Evolutionary conservation across 1,140 invertebrate genomes (phyloP).

Genomic region (Philotrypesis tridentata): DNA sequence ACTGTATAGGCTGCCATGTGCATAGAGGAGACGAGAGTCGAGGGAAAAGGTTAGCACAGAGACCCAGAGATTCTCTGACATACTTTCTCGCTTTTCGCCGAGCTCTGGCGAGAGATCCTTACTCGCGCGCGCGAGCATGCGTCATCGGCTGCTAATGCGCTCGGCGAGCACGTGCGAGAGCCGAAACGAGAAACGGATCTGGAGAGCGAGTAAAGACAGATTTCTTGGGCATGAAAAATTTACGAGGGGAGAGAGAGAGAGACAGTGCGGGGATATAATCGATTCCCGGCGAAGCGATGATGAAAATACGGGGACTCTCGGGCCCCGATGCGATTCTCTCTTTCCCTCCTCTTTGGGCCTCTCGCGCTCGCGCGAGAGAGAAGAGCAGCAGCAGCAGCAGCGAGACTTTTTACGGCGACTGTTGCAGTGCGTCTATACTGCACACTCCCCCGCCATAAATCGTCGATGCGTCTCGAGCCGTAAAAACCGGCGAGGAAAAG

Average conservation of each 20-base stretch:
- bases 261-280: too few relatives aligned
- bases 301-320: too few relatives aligned
- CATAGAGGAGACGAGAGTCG: not conserved
- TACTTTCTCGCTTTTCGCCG: not conserved
- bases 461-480: conserved; percentile 40
- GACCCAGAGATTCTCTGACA: conserved; percentile 4
- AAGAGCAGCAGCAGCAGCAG: too few relatives aligned
- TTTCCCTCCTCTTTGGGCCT: too few relatives aligned
- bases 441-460: conserved; percentile 63
- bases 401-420: conserved; percentile 41
- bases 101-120: too few relatives aligned
- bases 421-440: not conserved
- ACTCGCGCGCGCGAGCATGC: too few relatives aligned
- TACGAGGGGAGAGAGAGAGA: not conserved
- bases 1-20: not conserved
- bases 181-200: too few relatives aligned
- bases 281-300: conserved; percentile 22
- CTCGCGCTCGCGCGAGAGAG: not conserved
- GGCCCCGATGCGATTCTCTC: too few relatives aligned
- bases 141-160: too few relatives aligned
- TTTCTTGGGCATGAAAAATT: not conserved
- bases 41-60: not conserved
- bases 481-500: conserved; percentile 53
- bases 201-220: too few relatives aligned
- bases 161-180: too few relatives aligned